A percentile compares a stretch with the other conserved stretches of the same genome.
Conservation (phyloP, 2,113 vertebrate species). For the Sigmodon hispidus region DNA sequence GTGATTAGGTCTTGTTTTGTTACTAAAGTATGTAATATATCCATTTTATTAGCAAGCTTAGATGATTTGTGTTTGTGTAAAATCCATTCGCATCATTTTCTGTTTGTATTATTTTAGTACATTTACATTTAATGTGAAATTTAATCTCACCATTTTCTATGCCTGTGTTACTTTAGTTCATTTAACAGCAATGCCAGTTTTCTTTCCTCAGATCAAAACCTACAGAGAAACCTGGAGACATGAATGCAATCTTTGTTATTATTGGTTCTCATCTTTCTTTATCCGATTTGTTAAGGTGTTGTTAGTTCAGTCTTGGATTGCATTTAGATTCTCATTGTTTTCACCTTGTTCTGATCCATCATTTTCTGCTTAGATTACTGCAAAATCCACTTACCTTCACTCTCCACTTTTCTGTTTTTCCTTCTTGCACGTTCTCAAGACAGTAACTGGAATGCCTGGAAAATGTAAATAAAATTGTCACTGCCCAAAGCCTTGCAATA, state of each 20-base stretch:
- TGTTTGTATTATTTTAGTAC: not conserved
- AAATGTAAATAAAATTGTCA: conserved; percentile 2
- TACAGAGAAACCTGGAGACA: not conserved
- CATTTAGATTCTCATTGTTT: not conserved
- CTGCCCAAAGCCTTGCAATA: not conserved
- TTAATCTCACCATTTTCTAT: not conserved
- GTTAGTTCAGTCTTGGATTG: not conserved
- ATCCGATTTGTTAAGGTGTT: not conserved
- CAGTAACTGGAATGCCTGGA: not conserved
- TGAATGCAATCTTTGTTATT: not conserved
- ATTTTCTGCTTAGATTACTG: not conserved
- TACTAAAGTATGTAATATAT: not conserved
- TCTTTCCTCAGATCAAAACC: not conserved
- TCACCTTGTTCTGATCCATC: not conserved
- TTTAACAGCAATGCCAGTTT: not conserved
- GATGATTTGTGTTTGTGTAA: not conserved
- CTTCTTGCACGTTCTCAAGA: not conserved
- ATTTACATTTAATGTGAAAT: not conserved
- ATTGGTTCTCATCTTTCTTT: not conserved
- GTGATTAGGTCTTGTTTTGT: not conserved
- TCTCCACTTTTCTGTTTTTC: not conserved
- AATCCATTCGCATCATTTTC: not conserved
- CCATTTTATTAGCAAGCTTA: not conserved
- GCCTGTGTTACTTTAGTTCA: not conserved
- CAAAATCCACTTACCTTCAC: not conserved